A percentile compares a stretch with the other conserved stretches of the same genome.
Evolutionary conservation across 92 coral and sea anemone species (phyloP).

Genomic region (Epizoanthus rinbou): DNA sequence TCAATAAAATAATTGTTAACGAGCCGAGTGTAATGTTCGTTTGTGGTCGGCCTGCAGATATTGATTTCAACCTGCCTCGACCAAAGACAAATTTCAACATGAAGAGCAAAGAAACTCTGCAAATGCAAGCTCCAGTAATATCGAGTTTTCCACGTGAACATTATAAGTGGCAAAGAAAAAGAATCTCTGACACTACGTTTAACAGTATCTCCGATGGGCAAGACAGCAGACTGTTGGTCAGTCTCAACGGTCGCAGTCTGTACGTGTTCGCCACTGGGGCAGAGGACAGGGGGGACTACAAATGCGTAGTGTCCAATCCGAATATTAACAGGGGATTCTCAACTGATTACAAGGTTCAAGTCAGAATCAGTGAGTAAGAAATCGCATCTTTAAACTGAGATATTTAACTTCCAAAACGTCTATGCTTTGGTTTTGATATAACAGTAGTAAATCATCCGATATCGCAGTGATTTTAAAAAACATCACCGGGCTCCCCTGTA

Average conservation of each 20-base stretch:
- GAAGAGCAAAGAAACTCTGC: conserved; percentile 18
- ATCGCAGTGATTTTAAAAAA: too few species aligned
- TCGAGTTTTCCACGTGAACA: conserved; percentile 19
- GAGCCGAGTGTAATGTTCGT: too few species aligned
- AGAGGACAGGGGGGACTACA: conserved; percentile 9
- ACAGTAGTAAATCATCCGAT: too few species aligned
- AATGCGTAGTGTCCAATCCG: conserved; percentile 28
- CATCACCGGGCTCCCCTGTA: too few species aligned
- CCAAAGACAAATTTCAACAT: neutral
- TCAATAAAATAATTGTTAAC: too few species aligned
- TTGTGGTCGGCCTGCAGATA: neutral
- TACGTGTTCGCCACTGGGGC: neutral
- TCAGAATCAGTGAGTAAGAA: conserved; percentile 11
- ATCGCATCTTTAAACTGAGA: too few species aligned
- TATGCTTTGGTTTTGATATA: too few species aligned
- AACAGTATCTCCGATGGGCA: conserved; percentile 28
- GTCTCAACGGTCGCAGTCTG: conserved; percentile 16
- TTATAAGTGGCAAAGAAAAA: conserved; percentile 35
- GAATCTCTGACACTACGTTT: neutral
- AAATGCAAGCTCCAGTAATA: conserved; percentile 23
- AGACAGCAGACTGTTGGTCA: conserved; percentile 21
- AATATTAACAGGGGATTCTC: neutral
- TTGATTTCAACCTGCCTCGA: neutral
- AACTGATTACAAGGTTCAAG: neutral
- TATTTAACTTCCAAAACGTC: too few species aligned